Evolutionary conservation across 2,113 vertebrate genomes (phyloP).

Genomic region (Hypocryptadius cinnamomeus): DNA sequence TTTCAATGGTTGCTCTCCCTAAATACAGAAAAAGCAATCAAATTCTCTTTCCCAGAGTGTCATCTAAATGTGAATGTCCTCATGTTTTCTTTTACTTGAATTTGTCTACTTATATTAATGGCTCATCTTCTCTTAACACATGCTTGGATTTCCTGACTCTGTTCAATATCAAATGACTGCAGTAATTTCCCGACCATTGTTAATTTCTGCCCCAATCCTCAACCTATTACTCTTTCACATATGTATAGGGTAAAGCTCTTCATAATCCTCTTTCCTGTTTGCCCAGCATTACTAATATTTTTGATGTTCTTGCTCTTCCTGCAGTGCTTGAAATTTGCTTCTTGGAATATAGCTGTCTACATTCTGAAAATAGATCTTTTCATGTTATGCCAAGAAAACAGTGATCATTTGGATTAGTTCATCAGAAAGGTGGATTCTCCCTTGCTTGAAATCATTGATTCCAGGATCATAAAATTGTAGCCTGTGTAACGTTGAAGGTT

Average conservation of each 20-base stretch:
- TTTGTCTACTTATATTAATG: neutral
- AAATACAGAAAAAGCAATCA: neutral
- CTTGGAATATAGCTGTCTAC: neutral
- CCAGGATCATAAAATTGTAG: neutral
- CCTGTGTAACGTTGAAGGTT: neutral
- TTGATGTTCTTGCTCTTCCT: neutral
- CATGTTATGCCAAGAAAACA: neutral
- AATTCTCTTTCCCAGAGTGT: neutral
- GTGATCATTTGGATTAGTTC: neutral
- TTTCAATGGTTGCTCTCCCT: neutral
- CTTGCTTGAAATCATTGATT: neutral
- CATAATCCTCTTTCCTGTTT: slow-evolving; percentile 1
- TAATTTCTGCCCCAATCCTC: neutral
- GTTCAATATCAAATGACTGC: neutral
- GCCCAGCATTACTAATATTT: neutral
- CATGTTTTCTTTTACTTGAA: neutral
- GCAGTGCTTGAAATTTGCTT: neutral
- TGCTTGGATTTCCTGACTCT: neutral
- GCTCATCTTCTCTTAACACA: neutral
- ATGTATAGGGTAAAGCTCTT: neutral
- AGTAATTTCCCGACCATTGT: neutral
- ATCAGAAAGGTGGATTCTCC: neutral
- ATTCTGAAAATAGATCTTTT: neutral
- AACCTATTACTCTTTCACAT: neutral
- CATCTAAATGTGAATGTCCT: neutral